Base-by-base conservation (phyloP, 2,888 invertebrate genomes). In the Cabera pusaria region DNA sequence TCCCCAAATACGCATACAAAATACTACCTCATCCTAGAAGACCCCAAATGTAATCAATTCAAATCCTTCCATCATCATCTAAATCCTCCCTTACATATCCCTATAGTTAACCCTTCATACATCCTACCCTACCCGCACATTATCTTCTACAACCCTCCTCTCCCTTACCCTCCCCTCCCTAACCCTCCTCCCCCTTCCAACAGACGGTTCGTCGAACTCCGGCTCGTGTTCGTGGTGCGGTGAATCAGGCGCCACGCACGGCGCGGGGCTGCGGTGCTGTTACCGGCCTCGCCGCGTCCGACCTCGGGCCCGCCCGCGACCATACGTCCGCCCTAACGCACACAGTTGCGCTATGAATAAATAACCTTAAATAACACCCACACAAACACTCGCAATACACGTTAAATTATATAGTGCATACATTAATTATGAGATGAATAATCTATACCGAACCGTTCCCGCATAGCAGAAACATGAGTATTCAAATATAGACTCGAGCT, bases 221-320 rank as follows among this genome's bases (percentile, higher is more conserved):
- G 54, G 36, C 22, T 72, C 74, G 56, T 81, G 82, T 56, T 68
- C 67, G 69, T 82, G 81, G 74, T 75, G 78, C 69, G 79, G 70
- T 6, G 51, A 35, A 18, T 26, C 26, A n/a, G 52, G 47, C 57
- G 52, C 50, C 8, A 52, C 52, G 49, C 50, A 49, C 21, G 59
- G 56, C 44, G 49, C 58, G 33, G 57, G 49, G 56, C 51, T 59
- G 44, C 61, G 48, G 32, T 64, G 52, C 43, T 50, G 42, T 46
- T 48, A 47, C 47, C 38, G 41, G 24, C 54, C 49, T 34, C 38
- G 44, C 39, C 57, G 52, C 21, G 43, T 52, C 25, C 59, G 42
- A 52, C 27, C 45, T 31, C 52, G 52, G 52, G 43, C 47, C 21
- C 49, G 47, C 41, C 32, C 48, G 9, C 46, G 35, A 6, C 39